phyloP scores from a whole-genome alignment of 2,888 invertebrate genomes.

The Stegophylla sp. region DNA sequence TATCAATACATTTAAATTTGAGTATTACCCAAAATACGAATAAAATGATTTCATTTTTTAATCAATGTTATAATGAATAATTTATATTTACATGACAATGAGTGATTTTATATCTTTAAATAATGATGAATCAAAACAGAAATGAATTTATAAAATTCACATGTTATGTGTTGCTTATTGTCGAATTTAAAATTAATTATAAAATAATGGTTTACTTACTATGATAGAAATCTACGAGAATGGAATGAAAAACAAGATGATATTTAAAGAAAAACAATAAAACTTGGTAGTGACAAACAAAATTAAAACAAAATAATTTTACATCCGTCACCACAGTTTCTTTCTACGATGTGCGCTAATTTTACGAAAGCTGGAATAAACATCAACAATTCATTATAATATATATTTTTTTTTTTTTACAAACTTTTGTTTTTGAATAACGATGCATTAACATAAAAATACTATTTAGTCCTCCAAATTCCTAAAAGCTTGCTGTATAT shows the following conservation, averaged over 20 bases:
- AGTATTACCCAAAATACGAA: constrained; percentile 1
- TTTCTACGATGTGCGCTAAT: constrained; percentile 54
- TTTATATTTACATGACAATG: constrained; percentile 48
- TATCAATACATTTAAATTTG: constrained; percentile 2
- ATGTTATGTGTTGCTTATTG: constrained; percentile 52
- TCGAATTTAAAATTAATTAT: constrained; percentile 57
- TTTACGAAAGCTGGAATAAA: constrained; percentile 50
- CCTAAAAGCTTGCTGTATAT: constrained; percentile 96
- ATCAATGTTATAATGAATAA: constrained; percentile 35
- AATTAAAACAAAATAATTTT: constrained; percentile 46
- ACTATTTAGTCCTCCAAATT: constrained; percentile 90
- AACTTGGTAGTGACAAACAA: constrained; percentile 33
- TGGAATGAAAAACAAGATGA: constrained; percentile 56
- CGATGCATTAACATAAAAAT: constrained; percentile 36
- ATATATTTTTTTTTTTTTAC: constrained; percentile 50
- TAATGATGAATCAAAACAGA: constrained; percentile 24
- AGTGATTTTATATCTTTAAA: constrained; percentile 32
- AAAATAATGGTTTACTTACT: constrained; percentile 51
- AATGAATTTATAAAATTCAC: constrained; percentile 49
- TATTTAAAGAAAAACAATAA: constrained; percentile 11
- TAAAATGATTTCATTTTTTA: neutral
- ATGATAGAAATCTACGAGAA: constrained; percentile 50
- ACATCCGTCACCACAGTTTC: constrained; percentile 54
- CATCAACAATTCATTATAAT: constrained; percentile 54
- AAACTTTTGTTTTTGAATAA: constrained; percentile 51